Base-by-base conservation (phyloP, 1,140 invertebrate genomes). In the Calosoma granatense region DNA sequence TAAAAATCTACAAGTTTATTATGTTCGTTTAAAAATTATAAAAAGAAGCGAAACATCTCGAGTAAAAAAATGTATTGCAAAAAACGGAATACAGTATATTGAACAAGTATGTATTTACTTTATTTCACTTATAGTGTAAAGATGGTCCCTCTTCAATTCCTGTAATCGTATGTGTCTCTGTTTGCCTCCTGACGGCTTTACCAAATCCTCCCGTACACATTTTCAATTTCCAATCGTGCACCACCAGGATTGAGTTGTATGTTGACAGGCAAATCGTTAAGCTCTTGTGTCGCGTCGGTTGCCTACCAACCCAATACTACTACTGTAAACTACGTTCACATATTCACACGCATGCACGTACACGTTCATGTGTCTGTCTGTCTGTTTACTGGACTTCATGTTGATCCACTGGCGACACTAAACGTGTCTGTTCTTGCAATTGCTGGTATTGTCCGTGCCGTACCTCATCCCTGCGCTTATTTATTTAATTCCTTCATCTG, bases 221-320 rank as follows among this genome's bases (percentile, higher is more conserved):
- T 47, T 30, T 47, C 41, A 47, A 47, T 47, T 47, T 47, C 15
- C 41, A 47, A 47, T 47, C 41, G 41, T 14, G 4, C 41, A 47
- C 41, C n/a, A n/a, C n/a, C n/a, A 11, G 41, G 41, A 47, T 47
- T 47, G 41, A 47, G 15, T 11, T 47, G 41, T 30, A 30, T 17
- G 41, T 47, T 47, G 41, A 47, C 41, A 47, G 41, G 6, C 41
- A 47, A 9, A 47, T 17, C 15, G 41, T 47, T 47, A 47, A 47
- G 41, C 41, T 47, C 15, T 47, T 3, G 41, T 47, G 9, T 47
- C 15, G 15, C 17, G 41, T 47, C 6, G 41, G 41, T 6, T 47
- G 3, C 15, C 41, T 47, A 12, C 41, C 6, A 11, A 11, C 6
- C 17, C 4, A 30, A 30, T 6, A 14, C 26, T 30, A 6, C 26